A percentile compares a stretch with the other conserved stretches of the same genome.
Conservation (phyloP, 2,888 invertebrate species). For the Orthosia gracilis region DNA sequence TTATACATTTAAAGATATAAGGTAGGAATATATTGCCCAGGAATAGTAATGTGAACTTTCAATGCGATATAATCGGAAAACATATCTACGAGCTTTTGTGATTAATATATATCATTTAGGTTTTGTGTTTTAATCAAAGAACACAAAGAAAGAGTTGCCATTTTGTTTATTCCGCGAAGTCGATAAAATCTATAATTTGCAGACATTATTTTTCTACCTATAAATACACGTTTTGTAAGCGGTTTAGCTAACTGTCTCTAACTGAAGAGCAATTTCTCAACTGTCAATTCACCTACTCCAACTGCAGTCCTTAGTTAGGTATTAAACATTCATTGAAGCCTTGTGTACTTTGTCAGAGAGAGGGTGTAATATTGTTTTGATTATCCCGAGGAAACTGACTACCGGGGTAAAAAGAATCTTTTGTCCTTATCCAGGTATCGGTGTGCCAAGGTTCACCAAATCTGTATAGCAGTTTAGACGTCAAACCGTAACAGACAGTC, state of each 20-base stretch:
- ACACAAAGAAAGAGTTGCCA: not conserved
- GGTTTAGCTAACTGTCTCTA: not conserved
- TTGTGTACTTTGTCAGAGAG: not conserved
- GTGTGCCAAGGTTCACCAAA: no score
- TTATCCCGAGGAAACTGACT: no score
- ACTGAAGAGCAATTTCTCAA: constrained; percentile 3
- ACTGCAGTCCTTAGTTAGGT: not conserved
- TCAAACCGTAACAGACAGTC: no score
- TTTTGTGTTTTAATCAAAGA: not conserved
- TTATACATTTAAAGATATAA: not conserved
- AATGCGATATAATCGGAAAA: not conserved
- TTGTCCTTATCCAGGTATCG: no score
- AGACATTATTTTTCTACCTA: not conserved
- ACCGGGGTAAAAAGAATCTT: no score
- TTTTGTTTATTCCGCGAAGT: not conserved
- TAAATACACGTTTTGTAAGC: not conserved
- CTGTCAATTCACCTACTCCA: not conserved
- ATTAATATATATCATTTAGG: constrained; percentile 9
- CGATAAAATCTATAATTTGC: not conserved
- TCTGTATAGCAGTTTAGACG: no score
- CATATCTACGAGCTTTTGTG: not conserved
- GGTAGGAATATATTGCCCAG: not conserved
- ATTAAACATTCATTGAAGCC: not conserved
- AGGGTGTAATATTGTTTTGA: no score
- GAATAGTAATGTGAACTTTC: constrained; percentile 9